phyloP scores from a whole-genome alignment of 2,113 vertebrate genomes.

The Cercocebus atys region DNA sequence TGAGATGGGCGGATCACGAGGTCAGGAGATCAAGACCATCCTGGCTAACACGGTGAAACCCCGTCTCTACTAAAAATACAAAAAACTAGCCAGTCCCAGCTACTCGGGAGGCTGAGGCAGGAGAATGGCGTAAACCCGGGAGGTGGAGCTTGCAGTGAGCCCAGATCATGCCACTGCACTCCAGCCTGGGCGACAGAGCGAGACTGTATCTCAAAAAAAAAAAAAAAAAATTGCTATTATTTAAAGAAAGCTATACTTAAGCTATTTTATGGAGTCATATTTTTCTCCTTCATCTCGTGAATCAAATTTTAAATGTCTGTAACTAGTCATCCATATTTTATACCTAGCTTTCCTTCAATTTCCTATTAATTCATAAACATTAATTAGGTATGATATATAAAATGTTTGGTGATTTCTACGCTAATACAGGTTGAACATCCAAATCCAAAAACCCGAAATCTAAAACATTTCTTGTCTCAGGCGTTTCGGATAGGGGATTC shows the following conservation, averaged over 20 bases:
- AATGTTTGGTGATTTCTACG: slow-evolving; percentile 29
- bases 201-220: too few relatives aligned
- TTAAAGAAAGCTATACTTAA: not conserved
- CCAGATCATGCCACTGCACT: too few relatives aligned
- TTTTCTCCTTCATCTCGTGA: not conserved
- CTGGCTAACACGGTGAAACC: too few relatives aligned
- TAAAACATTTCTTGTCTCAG: not conserved
- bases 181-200: too few relatives aligned
- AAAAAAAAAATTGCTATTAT: too few relatives aligned
- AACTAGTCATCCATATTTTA: not conserved
- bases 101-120: too few relatives aligned
- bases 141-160: too few relatives aligned
- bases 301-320: slow-evolving; percentile 11
- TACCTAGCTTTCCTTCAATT: not conserved
- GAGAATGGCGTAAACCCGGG: too few relatives aligned
- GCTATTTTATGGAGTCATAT: not conserved
- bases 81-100: too few relatives aligned
- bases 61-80: too few relatives aligned
- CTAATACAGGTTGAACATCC: not conserved
- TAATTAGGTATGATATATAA: not conserved
- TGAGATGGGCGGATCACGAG: too few relatives aligned
- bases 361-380: slow-evolving; percentile 15
- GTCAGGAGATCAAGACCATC: too few relatives aligned
- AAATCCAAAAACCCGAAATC: not conserved
- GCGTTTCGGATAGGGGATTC: not conserved